These are phyloP conservation scores for Platyscapa corneri DNA, from an alignment of 1,140 invertebrate species.

Conservation along the genomic window DNA sequence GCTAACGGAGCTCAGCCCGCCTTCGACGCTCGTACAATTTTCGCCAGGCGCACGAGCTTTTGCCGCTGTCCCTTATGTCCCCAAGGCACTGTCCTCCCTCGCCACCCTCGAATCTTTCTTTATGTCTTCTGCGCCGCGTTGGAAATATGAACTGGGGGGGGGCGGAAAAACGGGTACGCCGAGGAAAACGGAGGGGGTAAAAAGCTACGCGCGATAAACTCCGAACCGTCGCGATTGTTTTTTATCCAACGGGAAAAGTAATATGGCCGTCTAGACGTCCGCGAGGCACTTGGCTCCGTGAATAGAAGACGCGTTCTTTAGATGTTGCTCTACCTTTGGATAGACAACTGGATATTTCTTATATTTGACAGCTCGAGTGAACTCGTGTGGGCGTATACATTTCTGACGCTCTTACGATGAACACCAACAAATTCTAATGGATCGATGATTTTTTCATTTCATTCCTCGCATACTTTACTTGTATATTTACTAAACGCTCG, in stretches of 20 bases:
- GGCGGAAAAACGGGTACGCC: no score
- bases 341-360: background rate
- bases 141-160: background rate
- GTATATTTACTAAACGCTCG: no score
- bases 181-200: no score
- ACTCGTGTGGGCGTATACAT: background rate
- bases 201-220: no score
- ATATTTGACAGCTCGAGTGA: background rate
- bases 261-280: slow-evolving; percentile 11
- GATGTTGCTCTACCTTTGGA: background rate
- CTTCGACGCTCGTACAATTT: background rate
- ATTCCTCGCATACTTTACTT: background rate
- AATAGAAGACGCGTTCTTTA: background rate
- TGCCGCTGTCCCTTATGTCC: background rate
- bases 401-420: background rate
- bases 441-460: background rate
- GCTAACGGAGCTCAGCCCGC: background rate
- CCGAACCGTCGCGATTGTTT: background rate
- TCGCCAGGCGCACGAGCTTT: background rate
- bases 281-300: background rate
- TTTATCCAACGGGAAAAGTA: background rate
- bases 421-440: background rate
- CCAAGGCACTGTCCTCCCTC: background rate
- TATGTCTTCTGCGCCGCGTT: background rate
- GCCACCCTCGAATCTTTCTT: no score